Evolutionary conservation across 1,140 invertebrate species (phyloP), one percentile per base, ranked within the genome.

Genomic region (Diplogasteroides magnus): DNA sequence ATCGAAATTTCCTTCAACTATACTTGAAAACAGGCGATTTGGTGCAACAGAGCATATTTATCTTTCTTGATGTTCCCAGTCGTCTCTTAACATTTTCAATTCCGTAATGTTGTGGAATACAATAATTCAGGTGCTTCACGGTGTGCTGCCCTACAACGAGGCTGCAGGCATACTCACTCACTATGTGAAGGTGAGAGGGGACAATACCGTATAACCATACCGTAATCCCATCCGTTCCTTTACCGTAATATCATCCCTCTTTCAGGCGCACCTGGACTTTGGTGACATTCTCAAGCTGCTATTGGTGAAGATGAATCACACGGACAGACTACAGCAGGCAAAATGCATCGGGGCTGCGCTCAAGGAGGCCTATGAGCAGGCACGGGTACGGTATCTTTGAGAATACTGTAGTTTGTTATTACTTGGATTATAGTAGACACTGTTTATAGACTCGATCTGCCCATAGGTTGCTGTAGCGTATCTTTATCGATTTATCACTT

Each of bases 281-380:
- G 96, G 96, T n/a, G 96, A 98, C 84, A 99, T 99, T 65, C 97
- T 99, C 64, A 98, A 98, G 86, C 90, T 91, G 14, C 97, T 95
- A 1, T 85, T 99, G 74, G 91, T 91, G 64, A 98, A 97, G 86
- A 92, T 93, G 1, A 87, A 94, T 73, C 96, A 99, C 85, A 97
- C 98, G 62, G 97, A 96, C 85, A 97, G 97, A 86, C 90, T 94
- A 0, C 91, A 91, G 80, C 97, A 94, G 85, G 94, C 94, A 2
- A 87, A 94, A 74, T 97, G 93, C 2, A 93, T 98, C 88, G 90
- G 92, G 60, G 86, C 93, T 11, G 94, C 93, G 84, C 88, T 97
- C 77, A 93, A 90, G 77, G 90, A 88, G 83, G 86, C 93, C 62
- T 95, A 91, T 84, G 86, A 86, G 75, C 90, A 91, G 15, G n/a